phyloP scores from a whole-genome alignment of 2,113 vertebrate genomes.

The Takifugu flavidus region DNA sequence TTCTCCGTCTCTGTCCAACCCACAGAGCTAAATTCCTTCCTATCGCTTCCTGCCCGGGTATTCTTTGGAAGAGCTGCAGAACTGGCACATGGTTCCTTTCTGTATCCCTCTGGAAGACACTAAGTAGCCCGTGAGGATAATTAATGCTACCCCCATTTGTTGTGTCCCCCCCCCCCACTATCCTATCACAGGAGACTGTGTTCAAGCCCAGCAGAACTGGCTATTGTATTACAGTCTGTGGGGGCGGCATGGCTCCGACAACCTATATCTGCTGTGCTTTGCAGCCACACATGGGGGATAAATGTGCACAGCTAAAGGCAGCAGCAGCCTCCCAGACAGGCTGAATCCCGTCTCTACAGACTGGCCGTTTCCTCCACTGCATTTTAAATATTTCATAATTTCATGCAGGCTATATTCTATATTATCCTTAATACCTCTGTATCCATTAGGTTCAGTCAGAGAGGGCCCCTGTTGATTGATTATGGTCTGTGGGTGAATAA shows the following conservation, averaged over 20 bases:
- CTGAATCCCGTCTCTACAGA: too few relatives aligned
- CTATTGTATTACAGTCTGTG: conserved; percentile 14
- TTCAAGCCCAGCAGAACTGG: conserved; percentile 9
- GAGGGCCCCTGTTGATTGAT: too few relatives aligned
- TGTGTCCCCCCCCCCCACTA: not conserved
- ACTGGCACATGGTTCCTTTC: conserved; percentile 17
- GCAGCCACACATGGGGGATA: not conserved
- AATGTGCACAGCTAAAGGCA: too few relatives aligned
- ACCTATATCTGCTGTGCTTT: too few relatives aligned
- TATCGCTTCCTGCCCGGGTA: conserved; percentile 32
- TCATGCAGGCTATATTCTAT: too few relatives aligned
- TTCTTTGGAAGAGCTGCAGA: conserved; percentile 27
- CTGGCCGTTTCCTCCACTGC: too few relatives aligned
- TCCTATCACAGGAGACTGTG: conserved; percentile 4
- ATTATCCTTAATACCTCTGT: too few relatives aligned
- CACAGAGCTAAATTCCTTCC: conserved; percentile 27
- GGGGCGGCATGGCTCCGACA: not conserved
- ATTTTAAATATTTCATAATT: too few relatives aligned
- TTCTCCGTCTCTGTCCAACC: conserved; percentile 17
- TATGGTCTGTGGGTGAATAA: too few relatives aligned
- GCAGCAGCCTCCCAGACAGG: too few relatives aligned
- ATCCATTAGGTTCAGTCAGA: too few relatives aligned
- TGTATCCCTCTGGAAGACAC: conserved; percentile 13
- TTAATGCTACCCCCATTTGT: conserved; percentile 35
- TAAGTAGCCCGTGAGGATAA: conserved; percentile 31